Percentiles rank a stretch among this genome's conserved stretches.
phyloP scores from a whole-genome alignment of 2,888 invertebrate genomes.

The Prenolepis imparis region DNA sequence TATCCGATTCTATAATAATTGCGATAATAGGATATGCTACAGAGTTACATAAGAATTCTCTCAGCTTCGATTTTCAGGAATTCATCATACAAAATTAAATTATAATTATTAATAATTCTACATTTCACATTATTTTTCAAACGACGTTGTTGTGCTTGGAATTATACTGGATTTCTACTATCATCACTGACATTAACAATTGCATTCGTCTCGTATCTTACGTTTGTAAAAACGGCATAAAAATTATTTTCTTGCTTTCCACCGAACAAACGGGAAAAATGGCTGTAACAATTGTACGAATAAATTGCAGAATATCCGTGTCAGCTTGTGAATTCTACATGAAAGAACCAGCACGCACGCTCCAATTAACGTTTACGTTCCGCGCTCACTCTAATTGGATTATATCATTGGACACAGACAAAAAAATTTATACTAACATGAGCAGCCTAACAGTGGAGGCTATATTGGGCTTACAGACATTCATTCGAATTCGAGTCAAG shows the following conservation, averaged over 20 bases:
- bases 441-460: not conserved
- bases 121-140: not conserved
- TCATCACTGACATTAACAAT: not conserved
- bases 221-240: not conserved
- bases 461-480: not conserved
- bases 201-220: not conserved
- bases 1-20: not conserved
- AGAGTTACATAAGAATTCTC: conserved; percentile 8
- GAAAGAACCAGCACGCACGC: conserved; percentile 46
- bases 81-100: not conserved
- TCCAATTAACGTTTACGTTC: conserved; percentile 51
- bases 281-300: conserved; percentile 39
- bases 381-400: conserved; percentile 45
- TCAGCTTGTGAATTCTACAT: conserved; percentile 46
- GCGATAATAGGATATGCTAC: conserved; percentile 6
- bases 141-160: not conserved
- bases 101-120: conserved; percentile 19
- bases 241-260: conserved; percentile 36
- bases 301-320: conserved; percentile 52
- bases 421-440: conserved; percentile 31
- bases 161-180: not conserved
- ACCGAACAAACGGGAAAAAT: conserved; percentile 17
- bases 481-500: conserved; percentile 9
- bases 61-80: not conserved
- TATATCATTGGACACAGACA: conserved; percentile 16